phyloP scores from a whole-genome alignment of 2,113 vertebrate genomes.

The Alaudala cheleensis region DNA sequence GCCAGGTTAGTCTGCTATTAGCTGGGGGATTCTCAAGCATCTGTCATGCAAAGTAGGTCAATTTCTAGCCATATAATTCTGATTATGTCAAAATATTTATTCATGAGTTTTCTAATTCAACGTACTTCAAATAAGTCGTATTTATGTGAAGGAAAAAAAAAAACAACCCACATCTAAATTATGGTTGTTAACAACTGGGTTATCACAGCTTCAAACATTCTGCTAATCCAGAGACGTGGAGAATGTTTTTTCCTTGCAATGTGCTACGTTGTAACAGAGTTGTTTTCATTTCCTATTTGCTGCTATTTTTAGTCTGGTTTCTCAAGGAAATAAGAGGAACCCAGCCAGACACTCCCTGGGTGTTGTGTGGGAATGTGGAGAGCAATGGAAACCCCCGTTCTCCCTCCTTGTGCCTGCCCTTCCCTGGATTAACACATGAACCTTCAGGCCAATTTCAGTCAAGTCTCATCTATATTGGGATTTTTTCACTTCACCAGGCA shows the following conservation, averaged over 20 bases:
- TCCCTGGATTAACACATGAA: neutral
- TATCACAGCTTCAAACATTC: conserved; percentile 35
- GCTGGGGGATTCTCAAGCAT: conserved; percentile 66
- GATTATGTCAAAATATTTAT: conserved; percentile 77
- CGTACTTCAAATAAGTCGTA: conserved; percentile 64
- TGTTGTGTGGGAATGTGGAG: neutral
- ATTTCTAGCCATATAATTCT: conserved; percentile 72
- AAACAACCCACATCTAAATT: conserved; percentile 14
- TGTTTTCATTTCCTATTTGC: neutral
- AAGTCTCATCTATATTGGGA: neutral
- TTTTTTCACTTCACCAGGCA: neutral
- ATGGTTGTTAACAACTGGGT: conserved; percentile 29
- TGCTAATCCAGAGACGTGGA: neutral
- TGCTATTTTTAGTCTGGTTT: neutral
- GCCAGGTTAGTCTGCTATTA: conserved; percentile 72
- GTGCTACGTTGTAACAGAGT: neutral
- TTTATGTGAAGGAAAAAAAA: conserved; percentile 32
- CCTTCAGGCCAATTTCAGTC: neutral
- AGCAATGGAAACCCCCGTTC: neutral
- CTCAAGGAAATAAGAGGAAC: neutral
- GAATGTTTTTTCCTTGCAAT: neutral
- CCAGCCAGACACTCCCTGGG: neutral
- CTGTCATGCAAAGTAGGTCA: conserved; percentile 76
- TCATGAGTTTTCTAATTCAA: conserved; percentile 71
- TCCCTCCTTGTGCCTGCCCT: neutral